Conservation (phyloP, 2,888 invertebrate species). For the Diabrotica balteata region DNA sequence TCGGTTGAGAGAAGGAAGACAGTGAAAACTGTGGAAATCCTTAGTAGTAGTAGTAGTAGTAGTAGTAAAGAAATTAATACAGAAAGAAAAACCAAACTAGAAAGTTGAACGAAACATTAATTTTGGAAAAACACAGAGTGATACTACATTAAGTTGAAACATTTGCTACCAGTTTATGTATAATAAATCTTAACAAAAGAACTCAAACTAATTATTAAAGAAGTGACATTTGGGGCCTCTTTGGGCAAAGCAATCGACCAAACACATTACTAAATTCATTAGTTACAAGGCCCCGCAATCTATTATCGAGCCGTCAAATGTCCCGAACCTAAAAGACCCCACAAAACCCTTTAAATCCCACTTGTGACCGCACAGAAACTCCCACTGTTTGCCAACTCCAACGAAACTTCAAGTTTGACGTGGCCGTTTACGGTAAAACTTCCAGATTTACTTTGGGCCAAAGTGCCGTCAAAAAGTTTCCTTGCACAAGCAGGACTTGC, state of each 20-base stretch:
- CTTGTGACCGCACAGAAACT: conserved; percentile 13
- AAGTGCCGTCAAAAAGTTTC: conserved; percentile 28
- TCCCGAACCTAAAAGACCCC: not conserved
- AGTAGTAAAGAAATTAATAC: too few species aligned
- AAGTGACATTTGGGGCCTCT: too few species aligned
- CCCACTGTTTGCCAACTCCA: conserved; percentile 4
- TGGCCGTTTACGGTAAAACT: conserved; percentile 17
- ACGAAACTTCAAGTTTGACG: conserved; percentile 11
- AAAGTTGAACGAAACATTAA: too few species aligned
- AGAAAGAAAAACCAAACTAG: too few species aligned
- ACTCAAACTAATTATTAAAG: too few species aligned
- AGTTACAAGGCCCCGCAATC: not conserved
- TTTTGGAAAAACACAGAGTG: too few species aligned
- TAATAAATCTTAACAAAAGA: too few species aligned
- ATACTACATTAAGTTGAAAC: too few species aligned
- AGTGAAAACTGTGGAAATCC: too few species aligned
- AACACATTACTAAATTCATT: conserved; percentile 1
- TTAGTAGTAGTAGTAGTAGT: too few species aligned
- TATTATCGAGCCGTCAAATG: conserved; percentile 8
- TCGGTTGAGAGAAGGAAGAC: too few species aligned
- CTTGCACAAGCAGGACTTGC: conserved; percentile 10
- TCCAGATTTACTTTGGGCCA: conserved; percentile 18
- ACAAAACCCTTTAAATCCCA: not conserved
- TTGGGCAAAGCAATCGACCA: not conserved
- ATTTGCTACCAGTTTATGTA: too few species aligned